Evolutionary conservation across 2,888 invertebrate species (phyloP).

Genomic region (Ichneumoninae sp.): DNA sequence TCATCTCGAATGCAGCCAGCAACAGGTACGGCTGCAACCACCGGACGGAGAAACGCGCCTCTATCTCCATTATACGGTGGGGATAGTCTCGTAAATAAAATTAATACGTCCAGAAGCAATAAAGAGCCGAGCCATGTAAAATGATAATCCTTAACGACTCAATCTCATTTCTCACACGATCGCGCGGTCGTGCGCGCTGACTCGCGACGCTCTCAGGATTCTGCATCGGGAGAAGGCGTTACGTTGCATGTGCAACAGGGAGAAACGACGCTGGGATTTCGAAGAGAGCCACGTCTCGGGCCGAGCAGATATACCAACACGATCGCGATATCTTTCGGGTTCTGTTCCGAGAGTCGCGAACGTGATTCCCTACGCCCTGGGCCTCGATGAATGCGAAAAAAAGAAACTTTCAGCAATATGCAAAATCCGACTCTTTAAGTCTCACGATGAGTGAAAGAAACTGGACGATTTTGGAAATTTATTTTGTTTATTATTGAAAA

Average conservation of each 20-base stretch:
- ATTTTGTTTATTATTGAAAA: too few relatives aligned
- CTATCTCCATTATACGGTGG: constrained; percentile 56
- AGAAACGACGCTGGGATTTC: constrained; percentile 16
- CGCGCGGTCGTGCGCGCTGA: constrained; percentile 26
- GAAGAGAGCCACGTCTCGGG: constrained; percentile 3
- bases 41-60: constrained; percentile 34
- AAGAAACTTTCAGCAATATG: constrained; percentile 30
- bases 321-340: constrained; percentile 38
- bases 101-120: constrained; percentile 70
- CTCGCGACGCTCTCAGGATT: constrained; percentile 21
- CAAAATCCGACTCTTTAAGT: constrained; percentile 38
- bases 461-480: neutral
- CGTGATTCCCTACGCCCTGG: constrained; percentile 9
- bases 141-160: constrained; percentile 74
- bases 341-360: constrained; percentile 1
- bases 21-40: neutral
- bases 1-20: neutral
- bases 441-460: constrained; percentile 18
- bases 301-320: constrained; percentile 14
- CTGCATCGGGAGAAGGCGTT: constrained; percentile 16
- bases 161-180: constrained; percentile 69
- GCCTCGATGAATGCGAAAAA: constrained; percentile 47
- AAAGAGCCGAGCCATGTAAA: constrained; percentile 69
- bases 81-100: constrained; percentile 71
- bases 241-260: constrained; percentile 8